Base-by-base conservation (phyloP, 1,140 invertebrate species). In the Brachionus calyciflorus region DNA sequence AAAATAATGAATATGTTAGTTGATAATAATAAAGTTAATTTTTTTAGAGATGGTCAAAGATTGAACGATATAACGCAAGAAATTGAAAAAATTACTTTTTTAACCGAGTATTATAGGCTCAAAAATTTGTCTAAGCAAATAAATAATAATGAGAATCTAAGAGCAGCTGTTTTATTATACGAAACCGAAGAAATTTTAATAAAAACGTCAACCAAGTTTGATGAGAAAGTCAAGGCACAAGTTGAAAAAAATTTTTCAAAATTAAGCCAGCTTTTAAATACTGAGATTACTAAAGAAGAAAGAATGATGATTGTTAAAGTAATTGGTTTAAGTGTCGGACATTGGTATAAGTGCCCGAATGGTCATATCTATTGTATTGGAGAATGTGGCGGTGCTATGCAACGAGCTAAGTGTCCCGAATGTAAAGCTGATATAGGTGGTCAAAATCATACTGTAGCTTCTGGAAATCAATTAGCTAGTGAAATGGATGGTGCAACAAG, bases 281-380 rank as follows among this genome's bases (percentile, higher is more conserved):
- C 40, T 44, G 37, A 65, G 7, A 19, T 44, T 3, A 65, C 37
- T 12, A 44, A 65, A 19, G 76, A 82, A 48, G 90, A 91, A 82
- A 84, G 84, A 73, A 78, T 83, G 41, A 79, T 87, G 81, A 88
- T 91, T 65, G 83, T 90, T 0, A 81, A 84, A 81, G 90, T 89
- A 0, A 87, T 91, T 79, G 86, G 84, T 1, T 80, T 89, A 1
- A 81, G 78, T 26, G 82, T 86, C 77, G 90, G 90, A 0, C 89
- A 90, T 81, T 92, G 90, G 90, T 91, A 84, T 79, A 89, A 89
- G 80, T 92, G 91, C 83, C 89, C 87, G 1, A 91, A 91, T 68
- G 82, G 83, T 83, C 40, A 70, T 73, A 26, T 53, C 1, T 77
- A 70, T 28, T 51, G 30, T 3, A 77, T 78, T 17, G 24, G 17